Conservation (phyloP, 2,113 vertebrate genomes). For the Mormyrus lacerda region DNA sequence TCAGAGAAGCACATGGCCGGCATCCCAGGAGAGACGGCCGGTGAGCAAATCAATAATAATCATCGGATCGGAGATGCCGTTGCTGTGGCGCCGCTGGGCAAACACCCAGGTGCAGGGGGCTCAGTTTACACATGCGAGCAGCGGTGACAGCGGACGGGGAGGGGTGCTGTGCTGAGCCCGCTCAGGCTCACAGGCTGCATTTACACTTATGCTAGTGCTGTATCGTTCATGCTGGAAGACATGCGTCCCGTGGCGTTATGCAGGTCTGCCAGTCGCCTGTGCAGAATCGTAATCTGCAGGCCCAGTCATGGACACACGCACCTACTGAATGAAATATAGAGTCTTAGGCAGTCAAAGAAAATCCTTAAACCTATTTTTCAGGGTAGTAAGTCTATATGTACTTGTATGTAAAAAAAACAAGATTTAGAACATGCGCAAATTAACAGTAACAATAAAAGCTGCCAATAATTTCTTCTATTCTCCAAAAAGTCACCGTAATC, state of each 20-base stretch:
- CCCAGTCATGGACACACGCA: background rate
- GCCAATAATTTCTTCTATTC: background rate
- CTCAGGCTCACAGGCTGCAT: conserved; percentile 4
- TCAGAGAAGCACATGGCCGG: conserved; percentile 67
- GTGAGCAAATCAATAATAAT: conserved; percentile 96
- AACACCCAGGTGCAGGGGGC: conserved; percentile 44
- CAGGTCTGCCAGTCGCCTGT: background rate
- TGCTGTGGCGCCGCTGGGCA: conserved; percentile 46
- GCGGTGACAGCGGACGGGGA: conserved; percentile 44
- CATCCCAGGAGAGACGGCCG: conserved; percentile 79
- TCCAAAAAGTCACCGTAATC: background rate
- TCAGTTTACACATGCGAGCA: conserved; percentile 62
- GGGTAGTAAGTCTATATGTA: background rate
- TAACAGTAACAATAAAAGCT: background rate
- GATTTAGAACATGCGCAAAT: background rate
- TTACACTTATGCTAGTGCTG: conserved; percentile 17
- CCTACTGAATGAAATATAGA: background rate
- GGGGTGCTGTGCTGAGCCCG: background rate
- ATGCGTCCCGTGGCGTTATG: conserved; percentile 14
- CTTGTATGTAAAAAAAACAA: too few relatives aligned
- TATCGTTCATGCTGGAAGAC: conserved; percentile 4
- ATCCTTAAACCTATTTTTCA: background rate
- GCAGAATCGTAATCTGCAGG: background rate
- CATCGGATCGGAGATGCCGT: conserved; percentile 77
- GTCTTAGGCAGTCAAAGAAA: background rate